Evolutionary conservation across 2,888 invertebrate genomes (phyloP).

Genomic region (Parnassius smintheus): DNA sequence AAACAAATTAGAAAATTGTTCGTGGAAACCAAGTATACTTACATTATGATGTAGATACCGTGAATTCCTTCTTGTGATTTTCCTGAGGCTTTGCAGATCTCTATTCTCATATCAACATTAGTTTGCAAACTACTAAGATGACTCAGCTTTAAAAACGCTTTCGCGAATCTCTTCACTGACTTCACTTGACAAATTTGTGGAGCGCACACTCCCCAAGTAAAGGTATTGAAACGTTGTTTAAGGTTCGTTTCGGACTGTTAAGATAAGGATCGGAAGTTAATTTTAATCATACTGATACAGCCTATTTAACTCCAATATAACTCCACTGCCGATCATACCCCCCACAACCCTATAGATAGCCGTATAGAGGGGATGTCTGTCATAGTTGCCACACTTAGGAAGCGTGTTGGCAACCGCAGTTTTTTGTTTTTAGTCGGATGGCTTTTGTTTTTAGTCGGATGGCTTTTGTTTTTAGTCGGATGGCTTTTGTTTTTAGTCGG

Average conservation of each 20-base stretch:
- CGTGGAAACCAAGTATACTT: neutral
- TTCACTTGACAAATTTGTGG: conserved; percentile 9
- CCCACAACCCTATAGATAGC: too few relatives aligned
- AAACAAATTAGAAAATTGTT: too few relatives aligned
- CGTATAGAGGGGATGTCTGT: too few relatives aligned
- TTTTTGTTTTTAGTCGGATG: too few relatives aligned
- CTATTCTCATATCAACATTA: neutral
- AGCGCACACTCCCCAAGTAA: conserved; percentile 17
- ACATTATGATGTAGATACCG: neutral
- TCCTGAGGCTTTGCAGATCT: neutral
- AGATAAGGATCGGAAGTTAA: neutral
- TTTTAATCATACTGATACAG: too few relatives aligned
- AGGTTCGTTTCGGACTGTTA: conserved; percentile 3
- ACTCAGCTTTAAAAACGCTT: conserved; percentile 6
- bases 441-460: too few relatives aligned
- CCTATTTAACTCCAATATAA: too few relatives aligned
- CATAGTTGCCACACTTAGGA: too few relatives aligned
- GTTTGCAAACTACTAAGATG: neutral
- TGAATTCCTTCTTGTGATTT: neutral
- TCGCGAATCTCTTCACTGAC: conserved; percentile 9
- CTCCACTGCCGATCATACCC: too few relatives aligned
- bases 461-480: too few relatives aligned
- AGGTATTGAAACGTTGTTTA: conserved; percentile 6
- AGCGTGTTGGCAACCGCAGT: too few relatives aligned
- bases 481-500: too few relatives aligned